Percentiles rank a stretch among this genome's conserved stretches.
These are phyloP conservation scores for Prolemur simus DNA, from an alignment of 2,113 vertebrate genomes.

Conservation along the genomic window DNA sequence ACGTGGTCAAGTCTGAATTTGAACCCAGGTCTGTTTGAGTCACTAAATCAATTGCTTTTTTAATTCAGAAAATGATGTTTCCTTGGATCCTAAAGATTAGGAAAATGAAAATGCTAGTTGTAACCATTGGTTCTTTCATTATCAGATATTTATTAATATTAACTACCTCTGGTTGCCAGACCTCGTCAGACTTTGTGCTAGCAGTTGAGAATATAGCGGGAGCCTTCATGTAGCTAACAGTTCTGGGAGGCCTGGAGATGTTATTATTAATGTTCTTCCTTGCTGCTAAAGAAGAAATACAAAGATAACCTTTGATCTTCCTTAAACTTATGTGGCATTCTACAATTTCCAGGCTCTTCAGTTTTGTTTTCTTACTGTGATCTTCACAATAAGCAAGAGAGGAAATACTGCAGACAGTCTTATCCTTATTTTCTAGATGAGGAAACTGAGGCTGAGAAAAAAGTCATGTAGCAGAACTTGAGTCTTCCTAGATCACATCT, in stretches of 20 bases:
- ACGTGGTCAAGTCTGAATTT: background rate
- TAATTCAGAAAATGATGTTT: background rate
- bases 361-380: background rate
- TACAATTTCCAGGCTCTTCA: background rate
- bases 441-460: background rate
- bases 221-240: background rate
- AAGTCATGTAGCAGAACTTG: background rate
- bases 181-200: background rate
- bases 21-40: background rate
- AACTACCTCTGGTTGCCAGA: background rate
- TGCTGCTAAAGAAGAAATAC: background rate
- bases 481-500: background rate
- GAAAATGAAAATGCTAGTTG: background rate
- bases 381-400: background rate
- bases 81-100: background rate
- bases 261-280: background rate
- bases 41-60: background rate
- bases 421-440: background rate
- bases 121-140: background rate
- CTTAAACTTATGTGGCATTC: background rate
- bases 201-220: background rate
- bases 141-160: background rate
- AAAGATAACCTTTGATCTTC: background rate
- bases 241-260: background rate
- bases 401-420: background rate